Percentiles rank a stretch among this genome's conserved stretches.
Evolutionary conservation across 2,113 vertebrate species (phyloP).

Genomic region (Pyrgilauda ruficollis): DNA sequence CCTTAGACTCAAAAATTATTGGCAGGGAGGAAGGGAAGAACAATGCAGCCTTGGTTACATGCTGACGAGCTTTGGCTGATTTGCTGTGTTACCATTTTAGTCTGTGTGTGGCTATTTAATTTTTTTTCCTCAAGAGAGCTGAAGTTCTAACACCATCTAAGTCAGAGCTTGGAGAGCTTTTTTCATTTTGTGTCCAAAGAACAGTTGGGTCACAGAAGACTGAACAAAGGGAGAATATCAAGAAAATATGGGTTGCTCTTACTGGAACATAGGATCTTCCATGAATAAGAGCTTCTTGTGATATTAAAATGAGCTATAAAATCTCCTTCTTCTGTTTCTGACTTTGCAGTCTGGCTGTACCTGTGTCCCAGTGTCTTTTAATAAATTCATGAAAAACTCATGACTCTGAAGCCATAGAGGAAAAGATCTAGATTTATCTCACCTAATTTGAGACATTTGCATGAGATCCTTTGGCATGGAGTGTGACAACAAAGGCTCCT

Average conservation of each 20-base stretch:
- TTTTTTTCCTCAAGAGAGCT: slow-evolving; percentile 38
- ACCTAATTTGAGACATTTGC: neutral
- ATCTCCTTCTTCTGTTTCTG: neutral
- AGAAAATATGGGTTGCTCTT: slow-evolving; percentile 18
- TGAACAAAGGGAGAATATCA: slow-evolving; percentile 40
- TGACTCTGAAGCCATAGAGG: neutral
- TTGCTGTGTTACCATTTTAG: slow-evolving; percentile 33
- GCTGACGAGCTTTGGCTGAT: slow-evolving; percentile 34
- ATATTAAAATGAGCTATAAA: neutral
- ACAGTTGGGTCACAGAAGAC: neutral
- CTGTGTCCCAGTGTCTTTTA: neutral
- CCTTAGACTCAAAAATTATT: slow-evolving; percentile 29
- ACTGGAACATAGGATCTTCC: neutral
- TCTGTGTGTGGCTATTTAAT: slow-evolving; percentile 53
- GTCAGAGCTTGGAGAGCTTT: neutral
- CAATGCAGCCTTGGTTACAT: slow-evolving; percentile 37
- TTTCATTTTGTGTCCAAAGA: slow-evolving; percentile 12
- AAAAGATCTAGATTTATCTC: neutral
- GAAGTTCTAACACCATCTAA: slow-evolving; percentile 38
- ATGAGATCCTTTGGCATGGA: neutral
- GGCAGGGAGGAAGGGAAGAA: slow-evolving; percentile 37
- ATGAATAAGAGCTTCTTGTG: neutral
- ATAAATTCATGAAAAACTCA: neutral
- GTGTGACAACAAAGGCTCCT: neutral
- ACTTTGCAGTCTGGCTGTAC: neutral